Evolutionary conservation across 2,888 invertebrate species (phyloP).

Genomic region (Iselma pallidipennis): DNA sequence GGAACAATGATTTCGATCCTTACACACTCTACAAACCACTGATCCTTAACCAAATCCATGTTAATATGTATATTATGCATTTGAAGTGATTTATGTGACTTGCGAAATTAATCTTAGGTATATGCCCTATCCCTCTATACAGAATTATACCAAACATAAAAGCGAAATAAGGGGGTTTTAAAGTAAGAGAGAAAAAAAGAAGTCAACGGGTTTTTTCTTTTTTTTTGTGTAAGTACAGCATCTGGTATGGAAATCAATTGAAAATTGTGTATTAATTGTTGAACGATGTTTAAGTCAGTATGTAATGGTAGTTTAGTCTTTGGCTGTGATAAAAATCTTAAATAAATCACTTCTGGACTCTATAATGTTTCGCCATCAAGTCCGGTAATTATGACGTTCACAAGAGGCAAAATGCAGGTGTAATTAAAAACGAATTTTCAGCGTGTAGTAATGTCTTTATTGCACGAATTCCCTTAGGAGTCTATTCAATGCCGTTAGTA

Average conservation of each 20-base stretch:
- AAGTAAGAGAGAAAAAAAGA: background rate
- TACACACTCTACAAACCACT: constrained; percentile 47
- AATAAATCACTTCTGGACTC: constrained; percentile 17
- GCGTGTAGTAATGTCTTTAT: constrained; percentile 36
- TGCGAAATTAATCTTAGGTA: constrained; percentile 39
- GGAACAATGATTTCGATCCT: constrained; percentile 45
- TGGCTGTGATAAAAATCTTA: background rate
- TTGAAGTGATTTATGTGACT: constrained; percentile 48
- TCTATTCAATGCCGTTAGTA: background rate
- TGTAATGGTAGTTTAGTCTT: background rate
- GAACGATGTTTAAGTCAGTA: too few species aligned
- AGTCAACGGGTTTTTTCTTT: background rate
- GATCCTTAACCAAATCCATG: constrained; percentile 49
- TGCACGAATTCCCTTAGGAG: constrained; percentile 24
- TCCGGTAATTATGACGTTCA: constrained; percentile 33
- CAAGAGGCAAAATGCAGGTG: constrained; percentile 23
- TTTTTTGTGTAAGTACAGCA: too few species aligned
- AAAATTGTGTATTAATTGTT: too few species aligned
- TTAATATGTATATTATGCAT: constrained; percentile 49
- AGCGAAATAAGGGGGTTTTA: background rate
- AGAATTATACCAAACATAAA: background rate
- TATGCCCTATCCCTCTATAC: constrained; percentile 5
- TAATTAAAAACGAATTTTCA: constrained; percentile 41
- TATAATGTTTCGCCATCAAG: constrained; percentile 22
- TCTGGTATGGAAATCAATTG: too few species aligned